Conservation (phyloP, 2,113 vertebrate species). For the Egretta garzetta region DNA sequence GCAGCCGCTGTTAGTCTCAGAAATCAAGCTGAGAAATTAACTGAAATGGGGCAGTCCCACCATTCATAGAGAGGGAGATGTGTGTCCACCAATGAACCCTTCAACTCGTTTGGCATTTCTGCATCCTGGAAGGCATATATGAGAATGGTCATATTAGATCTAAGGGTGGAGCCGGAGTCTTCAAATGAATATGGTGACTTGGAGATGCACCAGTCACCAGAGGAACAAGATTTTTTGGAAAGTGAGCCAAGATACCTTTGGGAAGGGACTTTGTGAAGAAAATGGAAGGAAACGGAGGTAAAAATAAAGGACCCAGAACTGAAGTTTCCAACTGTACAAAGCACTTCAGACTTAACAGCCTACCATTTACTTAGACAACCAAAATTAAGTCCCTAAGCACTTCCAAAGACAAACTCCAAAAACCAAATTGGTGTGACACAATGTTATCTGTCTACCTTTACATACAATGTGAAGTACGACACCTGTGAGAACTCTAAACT, state of each 20-base stretch:
- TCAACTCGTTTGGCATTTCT: background rate
- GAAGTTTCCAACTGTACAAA: background rate
- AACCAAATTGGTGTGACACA: background rate
- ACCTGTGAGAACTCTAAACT: background rate
- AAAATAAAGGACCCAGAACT: background rate
- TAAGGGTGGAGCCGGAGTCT: background rate
- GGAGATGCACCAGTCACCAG: background rate
- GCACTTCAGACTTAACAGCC: background rate
- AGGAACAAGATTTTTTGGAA: background rate
- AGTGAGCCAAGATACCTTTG: background rate
- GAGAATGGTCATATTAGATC: background rate
- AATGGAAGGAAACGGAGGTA: background rate
- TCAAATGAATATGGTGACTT: background rate
- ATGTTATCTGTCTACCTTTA: background rate
- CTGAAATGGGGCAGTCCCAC: background rate
- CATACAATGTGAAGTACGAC: background rate
- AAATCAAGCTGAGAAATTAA: background rate
- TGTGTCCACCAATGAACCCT: background rate
- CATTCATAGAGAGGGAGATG: background rate
- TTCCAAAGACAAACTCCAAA: background rate
- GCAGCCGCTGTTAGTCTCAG: background rate
- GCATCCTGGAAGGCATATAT: background rate
- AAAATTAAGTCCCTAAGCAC: background rate
- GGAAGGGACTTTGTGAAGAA: background rate
- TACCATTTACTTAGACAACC: background rate